Evolutionary conservation across 2,113 vertebrate genomes (phyloP), one percentile per base, ranked within the genome.

Genomic region (Prochilodus magdalenae): DNA sequence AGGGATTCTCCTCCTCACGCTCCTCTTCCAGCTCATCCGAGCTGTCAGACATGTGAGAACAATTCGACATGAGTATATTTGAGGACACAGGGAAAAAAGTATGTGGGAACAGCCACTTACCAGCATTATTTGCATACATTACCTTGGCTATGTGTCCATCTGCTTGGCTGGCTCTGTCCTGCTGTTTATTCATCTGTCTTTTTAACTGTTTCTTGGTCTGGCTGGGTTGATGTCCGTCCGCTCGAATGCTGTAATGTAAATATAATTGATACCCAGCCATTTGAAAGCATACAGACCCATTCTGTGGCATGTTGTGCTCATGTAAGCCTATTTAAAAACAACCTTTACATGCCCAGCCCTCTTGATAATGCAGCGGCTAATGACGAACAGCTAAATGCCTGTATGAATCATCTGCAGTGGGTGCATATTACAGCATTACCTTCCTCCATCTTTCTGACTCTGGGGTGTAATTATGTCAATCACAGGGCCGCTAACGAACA

Each of bases 391-490:
- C 82, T 83, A 73, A 74, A 88, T 88, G 84, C 53, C 82, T 51
- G 75, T 57, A 85, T 89, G 86, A 88, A 88, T 89, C 80, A 85
- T 79, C 67, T 84, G 26, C 11, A 33, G 57, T 74, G 71, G 80
- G 86, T 83, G 77, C 83, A 40, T 73, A 90, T 90, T 89, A 88
- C 82, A 57, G 69, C 83, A 91, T 91, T 88, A 88, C 82, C 86
- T 74, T 76, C 59, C 83, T 78, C 79, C 82, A 69, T 88, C 82
- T 86, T 75, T 70, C 33, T 75, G 73, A 86, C 89, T 86, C 89
- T 69, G 26, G 90, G 88, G 90, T 85, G 87, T 90, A 90, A 90
- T 91, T 90, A 90, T 87, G 89, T 88, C 89, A 91, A 90, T 90
- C 86, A 88, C 84, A 27, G 76, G 62, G 83, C 55, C 6, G 63